These are phyloP conservation scores for Akabosia matsudoensis DNA, from an alignment of 1,140 invertebrate species.

Conservation along the genomic window DNA sequence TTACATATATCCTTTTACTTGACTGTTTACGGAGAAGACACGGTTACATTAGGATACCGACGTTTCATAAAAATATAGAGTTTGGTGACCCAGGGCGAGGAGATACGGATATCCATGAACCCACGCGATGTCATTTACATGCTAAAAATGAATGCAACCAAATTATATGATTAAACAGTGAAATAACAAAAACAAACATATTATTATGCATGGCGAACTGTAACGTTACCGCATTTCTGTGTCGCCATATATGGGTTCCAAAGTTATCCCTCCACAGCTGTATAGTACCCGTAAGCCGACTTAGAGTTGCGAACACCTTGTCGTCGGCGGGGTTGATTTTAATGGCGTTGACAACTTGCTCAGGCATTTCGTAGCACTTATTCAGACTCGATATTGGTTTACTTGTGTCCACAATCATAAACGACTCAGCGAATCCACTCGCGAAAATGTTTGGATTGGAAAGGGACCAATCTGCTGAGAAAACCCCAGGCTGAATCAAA, in stretches of 20 bases:
- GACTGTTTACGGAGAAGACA: not conserved
- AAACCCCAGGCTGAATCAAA: not conserved
- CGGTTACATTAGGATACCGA: not conserved
- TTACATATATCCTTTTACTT: too few relatives aligned
- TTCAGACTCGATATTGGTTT: not conserved
- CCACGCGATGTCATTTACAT: conserved; percentile 17
- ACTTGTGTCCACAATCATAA: not conserved
- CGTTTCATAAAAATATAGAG: not conserved
- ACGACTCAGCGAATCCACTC: not conserved
- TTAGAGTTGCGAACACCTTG: conserved; percentile 4
- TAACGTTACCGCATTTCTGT: conserved; percentile 1
- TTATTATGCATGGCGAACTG: too few relatives aligned
- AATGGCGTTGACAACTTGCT: not conserved
- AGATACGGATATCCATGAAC: conserved; percentile 8
- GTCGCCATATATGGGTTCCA: conserved; percentile 9
- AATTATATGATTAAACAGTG: not conserved
- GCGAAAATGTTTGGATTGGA: not conserved
- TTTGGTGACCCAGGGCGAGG: not conserved
- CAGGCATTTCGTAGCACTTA: not conserved
- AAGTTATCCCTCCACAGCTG: conserved; percentile 10
- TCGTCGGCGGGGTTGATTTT: not conserved
- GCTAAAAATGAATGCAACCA: not conserved
- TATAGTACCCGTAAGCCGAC: not conserved
- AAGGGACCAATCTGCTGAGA: not conserved
- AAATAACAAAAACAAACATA: not conserved